Percentiles rank a stretch among this genome's conserved stretches.
phyloP scores from a whole-genome alignment of 2,888 invertebrate species.

The Oscheius onirici region DNA sequence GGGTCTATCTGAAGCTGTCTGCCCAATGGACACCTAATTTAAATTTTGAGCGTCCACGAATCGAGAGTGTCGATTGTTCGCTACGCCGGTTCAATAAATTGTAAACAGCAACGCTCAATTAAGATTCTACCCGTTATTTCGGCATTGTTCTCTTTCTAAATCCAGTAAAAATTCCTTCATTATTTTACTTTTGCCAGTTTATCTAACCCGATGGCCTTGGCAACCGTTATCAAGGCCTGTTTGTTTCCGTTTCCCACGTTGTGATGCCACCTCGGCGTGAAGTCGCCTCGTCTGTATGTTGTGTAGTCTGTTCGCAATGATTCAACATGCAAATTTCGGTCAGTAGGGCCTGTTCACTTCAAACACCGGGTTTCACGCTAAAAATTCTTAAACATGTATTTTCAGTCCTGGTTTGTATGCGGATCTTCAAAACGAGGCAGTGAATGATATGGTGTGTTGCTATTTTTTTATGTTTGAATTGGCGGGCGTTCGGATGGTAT shows the following conservation, averaged over 20 bases:
- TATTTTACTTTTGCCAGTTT: too few species aligned
- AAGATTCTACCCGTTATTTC: neutral
- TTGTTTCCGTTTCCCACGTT: slow-evolving; percentile 1
- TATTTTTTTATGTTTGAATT: too few species aligned
- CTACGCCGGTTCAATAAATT: neutral
- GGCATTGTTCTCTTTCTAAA: too few species aligned
- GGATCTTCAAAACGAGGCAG: too few species aligned
- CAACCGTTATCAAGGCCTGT: slow-evolving; percentile 24
- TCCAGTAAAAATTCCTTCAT: too few species aligned
- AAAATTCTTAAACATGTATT: neutral
- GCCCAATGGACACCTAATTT: slow-evolving; percentile 30
- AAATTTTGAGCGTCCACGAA: neutral
- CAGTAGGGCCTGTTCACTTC: too few species aligned
- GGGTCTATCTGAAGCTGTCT: slow-evolving; percentile 44
- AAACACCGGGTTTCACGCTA: neutral
- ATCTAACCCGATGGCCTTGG: slow-evolving; percentile 1
- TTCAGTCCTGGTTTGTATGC: neutral
- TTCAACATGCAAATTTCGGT: too few species aligned
- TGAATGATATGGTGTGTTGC: too few species aligned
- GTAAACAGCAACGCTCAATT: neutral
- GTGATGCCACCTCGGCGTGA: neutral
- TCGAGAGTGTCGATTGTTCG: too few species aligned
- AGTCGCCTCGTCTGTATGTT: too few species aligned
- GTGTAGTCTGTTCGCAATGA: too few species aligned
- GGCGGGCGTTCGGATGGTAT: too few species aligned